Evolutionary conservation across 1,140 invertebrate species (phyloP).

Genomic region (Macrostomum lignano): DNA sequence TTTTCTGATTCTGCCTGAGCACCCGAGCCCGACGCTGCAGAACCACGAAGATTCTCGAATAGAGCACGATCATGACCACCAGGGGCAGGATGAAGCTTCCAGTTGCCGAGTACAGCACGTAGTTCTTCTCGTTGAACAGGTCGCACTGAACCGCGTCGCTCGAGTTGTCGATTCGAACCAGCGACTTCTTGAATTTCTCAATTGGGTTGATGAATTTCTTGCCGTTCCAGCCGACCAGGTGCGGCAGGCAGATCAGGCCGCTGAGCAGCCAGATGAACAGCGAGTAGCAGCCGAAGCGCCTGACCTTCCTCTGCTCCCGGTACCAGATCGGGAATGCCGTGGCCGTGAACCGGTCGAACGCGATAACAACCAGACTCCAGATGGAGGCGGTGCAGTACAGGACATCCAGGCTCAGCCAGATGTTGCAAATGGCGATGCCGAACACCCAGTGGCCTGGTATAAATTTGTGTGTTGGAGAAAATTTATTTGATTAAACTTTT

Average conservation of each 20-base stretch:
- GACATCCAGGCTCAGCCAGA: constrained; percentile 15
- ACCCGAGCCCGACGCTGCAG: constrained; percentile 10
- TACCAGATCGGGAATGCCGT: constrained; percentile 28
- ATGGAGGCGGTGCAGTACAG: constrained; percentile 28
- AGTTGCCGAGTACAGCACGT: constrained; percentile 74
- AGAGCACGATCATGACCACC: constrained; percentile 81
- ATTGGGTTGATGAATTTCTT: constrained; percentile 1
- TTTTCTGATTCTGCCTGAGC: background rate
- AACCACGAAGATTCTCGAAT: constrained; percentile 65
- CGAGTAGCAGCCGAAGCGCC: constrained; percentile 18
- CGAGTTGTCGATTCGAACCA: constrained; percentile 11
- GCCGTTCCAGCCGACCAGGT: constrained; percentile 19
- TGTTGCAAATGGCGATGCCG: constrained; percentile 12
- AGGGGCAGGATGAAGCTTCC: constrained; percentile 84
- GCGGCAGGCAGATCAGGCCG: constrained; percentile 20
- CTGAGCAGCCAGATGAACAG: constrained; percentile 26
- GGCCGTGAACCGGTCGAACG: constrained; percentile 25
- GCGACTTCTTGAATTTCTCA: background rate
- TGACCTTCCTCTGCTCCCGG: constrained; percentile 15
- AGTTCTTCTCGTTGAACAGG: constrained; percentile 36
- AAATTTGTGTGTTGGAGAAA: too few species aligned
- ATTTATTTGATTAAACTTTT: too few species aligned
- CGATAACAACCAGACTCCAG: constrained; percentile 26
- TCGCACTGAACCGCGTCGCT: constrained; percentile 18
- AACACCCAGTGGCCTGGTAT: constrained; percentile 32